These are phyloP conservation scores for Gobiocypris rarus DNA, from an alignment of 2,113 vertebrate genomes.

Conservation along the genomic window DNA sequence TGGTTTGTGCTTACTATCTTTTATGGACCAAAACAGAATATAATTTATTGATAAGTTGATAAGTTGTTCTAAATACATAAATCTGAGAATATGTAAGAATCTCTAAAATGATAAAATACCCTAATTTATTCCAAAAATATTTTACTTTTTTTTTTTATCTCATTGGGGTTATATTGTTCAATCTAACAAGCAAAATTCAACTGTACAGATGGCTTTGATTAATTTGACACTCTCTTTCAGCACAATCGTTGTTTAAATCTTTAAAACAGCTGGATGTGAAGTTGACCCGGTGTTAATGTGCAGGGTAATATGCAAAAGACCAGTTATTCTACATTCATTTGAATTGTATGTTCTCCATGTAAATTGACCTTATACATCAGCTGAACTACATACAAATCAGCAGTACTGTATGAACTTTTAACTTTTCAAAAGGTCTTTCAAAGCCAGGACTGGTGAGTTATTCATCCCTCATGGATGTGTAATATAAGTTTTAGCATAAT, in stretches of 20 bases:
- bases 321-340: neutral
- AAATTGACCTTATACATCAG: neutral
- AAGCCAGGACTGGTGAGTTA: neutral
- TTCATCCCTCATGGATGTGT: neutral
- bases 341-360: neutral
- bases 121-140: neutral
- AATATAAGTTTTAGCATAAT: neutral
- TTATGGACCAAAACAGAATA: neutral
- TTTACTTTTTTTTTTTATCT: neutral
- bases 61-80: neutral
- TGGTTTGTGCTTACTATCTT: neutral
- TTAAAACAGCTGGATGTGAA: neutral
- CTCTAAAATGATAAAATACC: neutral
- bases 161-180: neutral
- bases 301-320: neutral
- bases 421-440: neutral
- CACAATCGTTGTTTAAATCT: neutral
- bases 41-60: neutral
- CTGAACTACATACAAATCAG: neutral
- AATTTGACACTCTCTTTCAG: neutral
- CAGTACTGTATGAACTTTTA: neutral
- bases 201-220: neutral
- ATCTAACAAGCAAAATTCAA: neutral
- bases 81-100: neutral
- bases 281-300: neutral